Conservation (phyloP, 2,797 vertebrate species). For the Bradypodion ventrale region DNA sequence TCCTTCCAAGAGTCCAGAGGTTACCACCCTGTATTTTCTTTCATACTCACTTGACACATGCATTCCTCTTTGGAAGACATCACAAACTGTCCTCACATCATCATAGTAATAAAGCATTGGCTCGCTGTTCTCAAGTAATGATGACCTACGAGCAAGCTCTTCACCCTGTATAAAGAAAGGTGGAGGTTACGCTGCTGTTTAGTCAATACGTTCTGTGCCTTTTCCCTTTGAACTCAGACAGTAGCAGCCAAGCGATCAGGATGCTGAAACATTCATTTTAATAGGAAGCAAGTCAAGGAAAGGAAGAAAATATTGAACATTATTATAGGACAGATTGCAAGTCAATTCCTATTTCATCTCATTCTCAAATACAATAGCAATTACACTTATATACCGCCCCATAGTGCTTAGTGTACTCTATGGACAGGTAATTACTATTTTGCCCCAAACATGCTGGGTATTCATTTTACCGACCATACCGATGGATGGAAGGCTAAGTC, state of each 20-base stretch:
- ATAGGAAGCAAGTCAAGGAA: background rate
- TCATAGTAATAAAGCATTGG: conserved; percentile 79
- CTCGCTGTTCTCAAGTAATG: conserved; percentile 75
- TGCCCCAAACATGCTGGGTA: no score
- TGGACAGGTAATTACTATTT: no score
- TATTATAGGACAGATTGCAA: background rate
- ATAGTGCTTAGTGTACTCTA: no score
- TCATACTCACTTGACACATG: conserved; percentile 87
- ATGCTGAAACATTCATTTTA: background rate
- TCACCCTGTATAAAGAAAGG: conserved; percentile 74
- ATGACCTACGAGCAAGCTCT: conserved; percentile 82
- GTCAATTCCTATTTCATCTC: background rate
- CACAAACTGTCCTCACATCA: conserved; percentile 86
- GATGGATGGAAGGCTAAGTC: no score
- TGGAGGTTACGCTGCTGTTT: background rate
- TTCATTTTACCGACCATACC: no score
- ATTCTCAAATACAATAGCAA: background rate
- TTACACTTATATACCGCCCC: no score
- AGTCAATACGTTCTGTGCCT: background rate
- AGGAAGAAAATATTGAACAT: background rate
- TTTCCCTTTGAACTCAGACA: background rate
- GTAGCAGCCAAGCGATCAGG: background rate
- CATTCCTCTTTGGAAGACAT: conserved; percentile 87
- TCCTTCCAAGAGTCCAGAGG: background rate
- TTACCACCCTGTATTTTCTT: background rate